Evolutionary conservation across 1,140 invertebrate genomes (phyloP).

Genomic region (Leguminivora glycinivorella): DNA sequence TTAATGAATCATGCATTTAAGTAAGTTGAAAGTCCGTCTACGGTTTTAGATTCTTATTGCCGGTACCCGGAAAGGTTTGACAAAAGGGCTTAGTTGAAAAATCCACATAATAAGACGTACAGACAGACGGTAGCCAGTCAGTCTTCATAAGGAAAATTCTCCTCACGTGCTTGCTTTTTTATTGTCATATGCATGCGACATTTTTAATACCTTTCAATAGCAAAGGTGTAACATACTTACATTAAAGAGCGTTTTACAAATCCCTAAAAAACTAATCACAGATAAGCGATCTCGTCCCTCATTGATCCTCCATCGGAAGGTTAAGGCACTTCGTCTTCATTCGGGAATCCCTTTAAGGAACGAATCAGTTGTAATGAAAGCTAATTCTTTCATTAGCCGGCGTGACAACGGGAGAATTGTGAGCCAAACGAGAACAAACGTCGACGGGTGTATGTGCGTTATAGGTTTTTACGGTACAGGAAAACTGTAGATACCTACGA

Average conservation of each 20-base stretch:
- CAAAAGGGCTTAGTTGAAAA: conserved; percentile 20
- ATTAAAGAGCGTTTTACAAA: conserved; percentile 38
- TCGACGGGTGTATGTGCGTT: conserved; percentile 19
- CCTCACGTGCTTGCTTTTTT: too few relatives aligned
- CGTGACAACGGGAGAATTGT: conserved; percentile 74
- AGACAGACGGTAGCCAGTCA: neutral
- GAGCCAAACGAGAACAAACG: conserved; percentile 67
- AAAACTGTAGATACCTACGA: neutral
- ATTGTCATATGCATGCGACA: too few relatives aligned
- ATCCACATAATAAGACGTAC: neutral
- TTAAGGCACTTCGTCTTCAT: conserved; percentile 66
- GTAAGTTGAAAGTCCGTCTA: conserved; percentile 54
- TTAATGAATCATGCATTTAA: conserved; percentile 69
- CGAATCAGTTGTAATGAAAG: conserved; percentile 76
- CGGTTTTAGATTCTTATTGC: conserved; percentile 32
- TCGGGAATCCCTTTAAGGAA: conserved; percentile 73
- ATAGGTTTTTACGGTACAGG: conserved; percentile 27
- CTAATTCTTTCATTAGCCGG: conserved; percentile 78
- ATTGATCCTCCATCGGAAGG: conserved; percentile 61
- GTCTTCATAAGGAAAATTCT: neutral
- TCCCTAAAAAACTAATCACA: conserved; percentile 59
- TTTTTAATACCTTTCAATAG: neutral
- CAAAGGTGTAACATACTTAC: neutral
- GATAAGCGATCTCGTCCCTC: conserved; percentile 55
- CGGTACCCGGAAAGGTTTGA: neutral